These are phyloP conservation scores for Tyria jacobaeae DNA, from an alignment of 2,888 invertebrate genomes.

Conservation along the genomic window DNA sequence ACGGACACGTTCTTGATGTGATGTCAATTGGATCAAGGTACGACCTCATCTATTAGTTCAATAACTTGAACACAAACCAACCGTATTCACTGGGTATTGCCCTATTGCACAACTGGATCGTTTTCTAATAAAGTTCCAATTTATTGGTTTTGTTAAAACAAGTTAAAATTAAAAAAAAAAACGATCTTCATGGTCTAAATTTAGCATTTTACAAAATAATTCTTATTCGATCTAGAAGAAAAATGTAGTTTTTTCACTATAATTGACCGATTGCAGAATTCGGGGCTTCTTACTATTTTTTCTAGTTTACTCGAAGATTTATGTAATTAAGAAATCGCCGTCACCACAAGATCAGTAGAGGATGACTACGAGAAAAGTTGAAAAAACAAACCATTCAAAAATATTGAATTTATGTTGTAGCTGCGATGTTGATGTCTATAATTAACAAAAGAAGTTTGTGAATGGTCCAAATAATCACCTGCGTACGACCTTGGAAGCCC, in stretches of 20 bases:
- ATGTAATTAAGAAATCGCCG: too few species aligned
- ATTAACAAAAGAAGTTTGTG: slow-evolving; percentile 22
- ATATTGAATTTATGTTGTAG: too few species aligned
- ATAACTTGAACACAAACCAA: slow-evolving; percentile 52
- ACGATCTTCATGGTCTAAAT: not conserved
- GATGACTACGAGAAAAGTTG: too few species aligned
- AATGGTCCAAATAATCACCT: slow-evolving; percentile 55
- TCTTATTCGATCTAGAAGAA: not conserved
- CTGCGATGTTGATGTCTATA: slow-evolving; percentile 41
- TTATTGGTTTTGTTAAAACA: not conserved
- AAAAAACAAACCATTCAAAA: too few species aligned
- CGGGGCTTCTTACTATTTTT: too few species aligned
- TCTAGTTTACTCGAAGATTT: too few species aligned
- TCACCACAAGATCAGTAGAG: too few species aligned
- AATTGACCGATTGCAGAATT: not conserved
- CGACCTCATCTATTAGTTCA: slow-evolving; percentile 74
- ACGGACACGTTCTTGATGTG: slow-evolving; percentile 59
- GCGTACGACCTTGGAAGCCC: slow-evolving; percentile 70
- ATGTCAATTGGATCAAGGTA: slow-evolving; percentile 77
- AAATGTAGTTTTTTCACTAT: not conserved
- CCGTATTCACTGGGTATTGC: slow-evolving; percentile 1
- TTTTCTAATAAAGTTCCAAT: not conserved
- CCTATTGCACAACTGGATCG: not conserved
- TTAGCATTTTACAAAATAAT: not conserved
- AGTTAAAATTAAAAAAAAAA: too few species aligned